Evolutionary conservation across 2,888 invertebrate species (phyloP).

Genomic region (Tanytarsus gracilentus): DNA sequence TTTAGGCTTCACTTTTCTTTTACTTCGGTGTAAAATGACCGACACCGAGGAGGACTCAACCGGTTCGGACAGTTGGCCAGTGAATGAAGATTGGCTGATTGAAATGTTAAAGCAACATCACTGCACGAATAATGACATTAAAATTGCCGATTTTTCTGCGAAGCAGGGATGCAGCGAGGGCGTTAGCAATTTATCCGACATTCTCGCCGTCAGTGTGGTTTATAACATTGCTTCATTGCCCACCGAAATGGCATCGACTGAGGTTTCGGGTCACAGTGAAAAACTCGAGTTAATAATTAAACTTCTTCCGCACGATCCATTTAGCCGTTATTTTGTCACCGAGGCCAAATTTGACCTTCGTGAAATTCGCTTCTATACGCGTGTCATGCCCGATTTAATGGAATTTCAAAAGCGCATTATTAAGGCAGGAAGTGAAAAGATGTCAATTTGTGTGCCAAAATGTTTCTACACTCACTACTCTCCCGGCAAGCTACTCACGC

Average conservation of each 20-base stretch:
- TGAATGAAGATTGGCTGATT: constrained; percentile 35
- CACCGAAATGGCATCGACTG: constrained; percentile 2
- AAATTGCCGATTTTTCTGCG: constrained; percentile 44
- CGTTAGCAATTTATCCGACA: constrained; percentile 67
- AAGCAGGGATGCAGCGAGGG: constrained; percentile 54
- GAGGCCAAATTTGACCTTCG: constrained; percentile 74
- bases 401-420: constrained; percentile 49
- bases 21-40: constrained; percentile 33
- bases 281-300: constrained; percentile 57
- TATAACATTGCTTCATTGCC: constrained; percentile 43
- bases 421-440: constrained; percentile 40
- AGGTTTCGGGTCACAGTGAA: constrained; percentile 33
- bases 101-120: constrained; percentile 34
- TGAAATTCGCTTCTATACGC: constrained; percentile 73
- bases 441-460: constrained; percentile 57
- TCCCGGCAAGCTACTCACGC: constrained; percentile 40
- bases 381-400: constrained; percentile 62
- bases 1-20: not conserved
- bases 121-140: constrained; percentile 33
- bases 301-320: constrained; percentile 67
- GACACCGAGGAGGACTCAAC: constrained; percentile 35
- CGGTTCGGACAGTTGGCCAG: constrained; percentile 34
- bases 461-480: constrained; percentile 59
- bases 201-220: constrained; percentile 63
- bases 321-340: constrained; percentile 68